These are phyloP conservation scores for Chironomus tentans DNA, from an alignment of 2,888 invertebrate genomes.

Conservation along the genomic window DNA sequence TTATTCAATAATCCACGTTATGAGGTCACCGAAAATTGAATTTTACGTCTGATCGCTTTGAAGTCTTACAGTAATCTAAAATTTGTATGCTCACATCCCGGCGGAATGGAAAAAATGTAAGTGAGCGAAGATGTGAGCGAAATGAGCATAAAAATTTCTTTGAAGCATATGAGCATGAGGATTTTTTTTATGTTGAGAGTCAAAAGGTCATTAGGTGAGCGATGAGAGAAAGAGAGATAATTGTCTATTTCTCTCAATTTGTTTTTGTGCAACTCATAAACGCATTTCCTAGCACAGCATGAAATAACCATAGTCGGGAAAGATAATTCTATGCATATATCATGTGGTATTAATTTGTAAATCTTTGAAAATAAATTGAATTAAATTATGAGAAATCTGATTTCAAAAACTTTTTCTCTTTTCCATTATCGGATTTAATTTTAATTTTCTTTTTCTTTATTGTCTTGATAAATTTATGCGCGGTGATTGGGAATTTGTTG, in stretches of 20 bases:
- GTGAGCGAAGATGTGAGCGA: too few species aligned
- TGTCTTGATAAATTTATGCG: too few species aligned
- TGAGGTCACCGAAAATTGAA: slow-evolving; percentile 5
- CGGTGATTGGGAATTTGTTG: too few species aligned
- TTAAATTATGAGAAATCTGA: not conserved
- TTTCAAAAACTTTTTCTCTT: not conserved
- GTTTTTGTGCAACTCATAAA: not conserved
- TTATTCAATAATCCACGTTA: slow-evolving; percentile 16
- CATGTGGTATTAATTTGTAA: not conserved
- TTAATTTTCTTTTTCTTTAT: not conserved
- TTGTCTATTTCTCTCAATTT: not conserved
- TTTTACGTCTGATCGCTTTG: slow-evolving; percentile 17
- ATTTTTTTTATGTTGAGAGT: not conserved
- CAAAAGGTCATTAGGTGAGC: not conserved
- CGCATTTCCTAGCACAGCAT: not conserved
- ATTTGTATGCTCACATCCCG: not conserved
- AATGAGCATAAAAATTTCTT: too few species aligned
- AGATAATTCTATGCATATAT: not conserved
- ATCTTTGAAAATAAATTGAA: not conserved
- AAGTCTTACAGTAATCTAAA: slow-evolving; percentile 9
- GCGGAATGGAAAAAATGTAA: not conserved
- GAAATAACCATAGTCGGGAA: not conserved
- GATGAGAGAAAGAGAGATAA: not conserved
- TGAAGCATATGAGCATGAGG: not conserved
- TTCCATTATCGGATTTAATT: not conserved